Evolutionary conservation across 2,113 vertebrate species (phyloP), one percentile per base, ranked within the genome.

Genomic region (Ia io): DNA sequence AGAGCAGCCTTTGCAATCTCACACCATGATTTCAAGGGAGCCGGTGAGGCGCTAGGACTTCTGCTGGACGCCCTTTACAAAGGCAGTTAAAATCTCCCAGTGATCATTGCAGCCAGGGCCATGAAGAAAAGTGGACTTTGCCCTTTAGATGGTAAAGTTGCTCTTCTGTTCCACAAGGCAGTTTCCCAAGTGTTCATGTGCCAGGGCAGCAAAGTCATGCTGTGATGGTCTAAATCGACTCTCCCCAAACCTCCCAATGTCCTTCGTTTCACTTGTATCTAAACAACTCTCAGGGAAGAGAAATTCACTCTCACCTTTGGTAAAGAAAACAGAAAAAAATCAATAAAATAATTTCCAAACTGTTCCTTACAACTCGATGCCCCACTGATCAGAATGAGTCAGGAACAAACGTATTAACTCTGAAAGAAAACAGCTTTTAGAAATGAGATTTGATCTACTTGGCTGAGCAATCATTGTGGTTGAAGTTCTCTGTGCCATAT

Each of bases 281-380:
- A 89, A 92, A 86, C n/a, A 74, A 71, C 56, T 85, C 40, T 90
- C 70, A 63, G 51, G 30, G 22, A 95, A 96, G 78, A 96, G 65
- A 96, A 96, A 97, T 94, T 95, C 90, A 95, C 88, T 93, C 94
- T 96, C 91, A 95, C 79, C 94, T 96, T 95, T 94, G 51, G 96
- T 95, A 96, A 97, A 96, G 61, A 95, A 96, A 94, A 97, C 94
- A 70, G n/a, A 71, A 88, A 44, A 86, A 95, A 97, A 96, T 97
- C 97, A 91, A 97, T 97, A 96, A 97, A 97, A 97, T 95, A 97
- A 97, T 96, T 96, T 97, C 92, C 96, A 97, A 96, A 97, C 93
- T 96, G 96, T 92, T 97, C 89, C 86, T 94, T 96, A 94, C 92
- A 95, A 93, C 94, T 96, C 3, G 17, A 97, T 96, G 96, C 96